phyloP scores from a whole-genome alignment of 64 coral and sea anemone genomes.

The Exaiptasia diaphana region DNA sequence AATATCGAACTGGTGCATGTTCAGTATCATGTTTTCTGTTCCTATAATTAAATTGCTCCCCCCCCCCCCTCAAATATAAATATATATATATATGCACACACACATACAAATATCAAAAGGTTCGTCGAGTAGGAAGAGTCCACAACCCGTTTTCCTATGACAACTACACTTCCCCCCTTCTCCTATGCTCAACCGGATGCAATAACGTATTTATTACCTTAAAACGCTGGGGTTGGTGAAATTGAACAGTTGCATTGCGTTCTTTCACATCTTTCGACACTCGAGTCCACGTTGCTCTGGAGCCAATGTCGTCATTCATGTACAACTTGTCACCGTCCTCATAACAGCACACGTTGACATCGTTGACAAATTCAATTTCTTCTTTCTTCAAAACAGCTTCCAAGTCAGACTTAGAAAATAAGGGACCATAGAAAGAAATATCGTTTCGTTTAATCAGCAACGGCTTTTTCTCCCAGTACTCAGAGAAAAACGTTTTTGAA shows the following conservation, averaged over 20 bases:
- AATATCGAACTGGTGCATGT: too few relatives aligned
- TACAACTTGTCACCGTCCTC: constrained; percentile 67
- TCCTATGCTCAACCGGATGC: too few relatives aligned
- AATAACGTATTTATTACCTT: constrained; percentile 54
- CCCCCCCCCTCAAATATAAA: too few relatives aligned
- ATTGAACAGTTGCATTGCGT: constrained; percentile 58
- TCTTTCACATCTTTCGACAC: constrained; percentile 59
- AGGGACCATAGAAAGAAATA: constrained; percentile 45
- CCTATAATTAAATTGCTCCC: too few relatives aligned
- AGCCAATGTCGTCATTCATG: constrained; percentile 26
- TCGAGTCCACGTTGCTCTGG: constrained; percentile 4
- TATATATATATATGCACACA: too few relatives aligned
- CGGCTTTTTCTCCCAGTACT: constrained; percentile 83
- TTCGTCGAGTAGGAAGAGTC: too few relatives aligned
- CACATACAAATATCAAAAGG: too few relatives aligned
- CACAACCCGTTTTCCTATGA: too few relatives aligned
- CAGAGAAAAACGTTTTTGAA: constrained; percentile 43
- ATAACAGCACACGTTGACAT: constrained; percentile 72
- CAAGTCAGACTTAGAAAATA: constrained; percentile 69
- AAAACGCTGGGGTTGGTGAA: constrained; percentile 84
- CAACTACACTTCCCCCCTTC: too few relatives aligned
- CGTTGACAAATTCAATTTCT: constrained; percentile 62
- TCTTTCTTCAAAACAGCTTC: constrained; percentile 68
- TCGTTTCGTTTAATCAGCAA: constrained; percentile 63
- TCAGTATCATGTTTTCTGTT: too few relatives aligned